phyloP scores from a whole-genome alignment of 1,140 invertebrate species.

The Anadara kagoshimensis region DNA sequence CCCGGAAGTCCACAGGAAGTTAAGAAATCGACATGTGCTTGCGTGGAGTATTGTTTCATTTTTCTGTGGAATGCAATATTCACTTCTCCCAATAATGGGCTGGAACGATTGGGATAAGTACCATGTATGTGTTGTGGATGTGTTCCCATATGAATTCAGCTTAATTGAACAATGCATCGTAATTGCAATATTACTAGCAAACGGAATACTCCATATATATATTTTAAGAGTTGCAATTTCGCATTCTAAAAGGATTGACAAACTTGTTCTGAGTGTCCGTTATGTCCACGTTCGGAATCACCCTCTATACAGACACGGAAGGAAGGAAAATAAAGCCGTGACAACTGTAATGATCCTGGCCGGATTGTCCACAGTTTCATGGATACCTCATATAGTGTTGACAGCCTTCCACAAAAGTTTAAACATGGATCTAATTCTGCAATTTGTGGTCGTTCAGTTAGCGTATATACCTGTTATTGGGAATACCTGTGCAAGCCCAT shows the following conservation, averaged over 20 bases:
- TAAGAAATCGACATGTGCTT: constrained; percentile 13
- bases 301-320: too few species aligned
- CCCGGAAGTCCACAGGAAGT: background rate
- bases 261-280: constrained; percentile 7
- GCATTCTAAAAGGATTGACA: constrained; percentile 11
- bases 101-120: constrained; percentile 23
- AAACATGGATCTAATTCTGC: background rate
- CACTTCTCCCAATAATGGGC: constrained; percentile 11
- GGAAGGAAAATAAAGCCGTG: constrained; percentile 11
- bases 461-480: constrained; percentile 20
- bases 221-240: constrained; percentile 8
- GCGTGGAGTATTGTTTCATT: constrained; percentile 9
- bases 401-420: background rate
- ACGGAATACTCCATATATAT: background rate
- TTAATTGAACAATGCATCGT: constrained; percentile 5
- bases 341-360: constrained; percentile 25
- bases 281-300: background rate
- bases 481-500: constrained; percentile 15
- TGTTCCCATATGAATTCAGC: constrained; percentile 19
- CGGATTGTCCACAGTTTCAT: constrained; percentile 16
- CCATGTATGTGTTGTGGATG: constrained; percentile 10
- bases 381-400: constrained; percentile 19
- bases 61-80: background rate
- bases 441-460: constrained; percentile 1
- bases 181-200: constrained; percentile 7